Percentiles rank a stretch among this genome's conserved stretches.
Evolutionary conservation across 2,113 vertebrate genomes (phyloP).

Genomic region (Hydrolagus affinis): DNA sequence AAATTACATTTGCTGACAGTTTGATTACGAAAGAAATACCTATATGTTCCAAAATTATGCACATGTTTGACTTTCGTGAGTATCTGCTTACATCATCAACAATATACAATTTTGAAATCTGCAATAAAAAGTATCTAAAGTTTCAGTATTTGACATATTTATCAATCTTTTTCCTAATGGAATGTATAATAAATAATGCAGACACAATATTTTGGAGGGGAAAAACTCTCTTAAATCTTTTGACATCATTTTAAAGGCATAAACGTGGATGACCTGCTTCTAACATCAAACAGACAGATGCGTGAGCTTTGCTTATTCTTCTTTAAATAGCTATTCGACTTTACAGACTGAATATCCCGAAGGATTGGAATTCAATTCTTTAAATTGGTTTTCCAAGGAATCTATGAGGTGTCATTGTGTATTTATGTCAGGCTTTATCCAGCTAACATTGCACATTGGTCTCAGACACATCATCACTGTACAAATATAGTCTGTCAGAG

Average conservation of each 20-base stretch:
- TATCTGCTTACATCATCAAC: background rate
- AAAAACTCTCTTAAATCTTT: background rate
- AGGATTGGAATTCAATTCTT: slow-evolving; percentile 28
- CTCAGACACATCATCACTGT: slow-evolving; percentile 23
- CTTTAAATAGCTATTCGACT: background rate
- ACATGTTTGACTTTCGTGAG: background rate
- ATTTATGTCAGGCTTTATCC: slow-evolving; percentile 29
- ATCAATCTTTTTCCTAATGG: background rate
- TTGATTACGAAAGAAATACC: too few relatives aligned
- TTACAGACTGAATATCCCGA: slow-evolving; percentile 19
- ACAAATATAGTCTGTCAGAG: background rate
- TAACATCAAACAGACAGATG: background rate
- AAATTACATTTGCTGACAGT: too few relatives aligned
- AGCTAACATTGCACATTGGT: background rate
- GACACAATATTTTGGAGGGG: background rate
- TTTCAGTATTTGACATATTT: background rate
- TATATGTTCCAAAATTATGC: background rate
- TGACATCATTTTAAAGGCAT: background rate
- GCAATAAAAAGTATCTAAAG: background rate
- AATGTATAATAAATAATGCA: slow-evolving; percentile 24
- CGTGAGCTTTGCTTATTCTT: background rate
- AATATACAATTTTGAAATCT: too few relatives aligned
- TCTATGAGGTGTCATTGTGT: slow-evolving; percentile 16
- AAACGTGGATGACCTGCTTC: slow-evolving; percentile 8
- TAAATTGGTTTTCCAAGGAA: slow-evolving; percentile 22